A percentile compares a stretch with the other conserved stretches of the same genome.
Evolutionary conservation across 2,797 vertebrate species (phyloP).

Genomic region (Hydrolagus colliei): DNA sequence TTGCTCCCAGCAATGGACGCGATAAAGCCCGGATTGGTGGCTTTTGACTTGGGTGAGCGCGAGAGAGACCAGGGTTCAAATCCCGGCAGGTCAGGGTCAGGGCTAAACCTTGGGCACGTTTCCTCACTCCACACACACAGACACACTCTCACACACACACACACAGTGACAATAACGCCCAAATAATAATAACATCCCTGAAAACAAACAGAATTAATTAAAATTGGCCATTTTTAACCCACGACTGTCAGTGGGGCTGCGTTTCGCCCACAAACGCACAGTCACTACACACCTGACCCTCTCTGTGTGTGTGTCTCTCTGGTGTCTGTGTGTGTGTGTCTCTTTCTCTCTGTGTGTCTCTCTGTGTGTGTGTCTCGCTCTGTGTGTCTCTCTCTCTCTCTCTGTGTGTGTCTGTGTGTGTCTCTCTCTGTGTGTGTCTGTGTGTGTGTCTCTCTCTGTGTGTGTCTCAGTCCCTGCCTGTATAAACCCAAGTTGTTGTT

Average conservation of each 20-base stretch:
- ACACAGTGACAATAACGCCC: no score
- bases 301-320: background rate
- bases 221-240: no score
- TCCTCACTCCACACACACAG: constrained; percentile 35
- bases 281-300: constrained; percentile 24
- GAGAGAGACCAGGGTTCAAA: constrained; percentile 35
- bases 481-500: no score
- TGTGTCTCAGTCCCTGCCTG: background rate
- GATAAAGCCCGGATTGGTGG: constrained; percentile 33
- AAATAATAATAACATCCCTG: no score
- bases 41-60: constrained; percentile 35
- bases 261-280: constrained; percentile 43
- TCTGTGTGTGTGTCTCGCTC: background rate
- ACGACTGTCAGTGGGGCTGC: constrained; percentile 35
- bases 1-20: background rate
- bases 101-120: background rate
- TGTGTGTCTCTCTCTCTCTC: no score
- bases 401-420: no score
- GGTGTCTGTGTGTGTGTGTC: no score
- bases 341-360: no score
- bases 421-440: no score
- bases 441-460: no score
- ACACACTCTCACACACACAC: no score
- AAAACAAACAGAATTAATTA: constrained; percentile 33
- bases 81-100: constrained; percentile 41